Evolutionary conservation across 2,888 invertebrate genomes (phyloP).

Genomic region (Leptinotarsa peninsularis): DNA sequence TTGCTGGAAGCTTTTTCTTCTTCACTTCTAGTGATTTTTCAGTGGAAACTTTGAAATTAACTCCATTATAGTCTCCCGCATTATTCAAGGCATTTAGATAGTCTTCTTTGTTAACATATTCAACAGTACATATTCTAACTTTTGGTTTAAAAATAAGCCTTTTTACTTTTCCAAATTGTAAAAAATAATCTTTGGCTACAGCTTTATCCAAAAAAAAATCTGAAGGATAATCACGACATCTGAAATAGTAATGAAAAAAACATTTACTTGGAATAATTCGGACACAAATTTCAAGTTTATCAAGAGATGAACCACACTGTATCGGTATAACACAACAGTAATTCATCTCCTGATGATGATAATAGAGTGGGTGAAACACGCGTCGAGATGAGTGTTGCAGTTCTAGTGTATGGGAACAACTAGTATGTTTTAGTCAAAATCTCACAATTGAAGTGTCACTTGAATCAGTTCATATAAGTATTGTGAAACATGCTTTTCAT

Average conservation of each 20-base stretch:
- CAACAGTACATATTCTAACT: slow-evolving; percentile 75
- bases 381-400: too few relatives aligned
- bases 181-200: slow-evolving; percentile 75
- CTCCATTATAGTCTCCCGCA: slow-evolving; percentile 73
- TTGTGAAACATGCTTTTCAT: too few relatives aligned
- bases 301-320: too few relatives aligned
- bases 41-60: slow-evolving; percentile 66
- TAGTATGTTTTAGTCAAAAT: too few relatives aligned
- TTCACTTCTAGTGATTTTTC: slow-evolving; percentile 34
- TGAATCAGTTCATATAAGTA: too few relatives aligned
- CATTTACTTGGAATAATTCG: not conserved
- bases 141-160: slow-evolving; percentile 75
- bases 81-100: slow-evolving; percentile 73
- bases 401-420: too few relatives aligned
- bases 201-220: slow-evolving; percentile 73
- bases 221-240: slow-evolving; percentile 76
- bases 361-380: too few relatives aligned
- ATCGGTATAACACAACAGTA: too few relatives aligned
- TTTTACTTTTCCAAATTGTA: slow-evolving; percentile 78
- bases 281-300: too few relatives aligned
- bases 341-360: too few relatives aligned
- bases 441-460: too few relatives aligned
- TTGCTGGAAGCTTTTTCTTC: slow-evolving; percentile 57
- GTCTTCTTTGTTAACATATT: slow-evolving; percentile 74
- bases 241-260: slow-evolving; percentile 51